Evolutionary conservation across 2,797 vertebrate species (phyloP).

Genomic region (Bufotes viridis): DNA sequence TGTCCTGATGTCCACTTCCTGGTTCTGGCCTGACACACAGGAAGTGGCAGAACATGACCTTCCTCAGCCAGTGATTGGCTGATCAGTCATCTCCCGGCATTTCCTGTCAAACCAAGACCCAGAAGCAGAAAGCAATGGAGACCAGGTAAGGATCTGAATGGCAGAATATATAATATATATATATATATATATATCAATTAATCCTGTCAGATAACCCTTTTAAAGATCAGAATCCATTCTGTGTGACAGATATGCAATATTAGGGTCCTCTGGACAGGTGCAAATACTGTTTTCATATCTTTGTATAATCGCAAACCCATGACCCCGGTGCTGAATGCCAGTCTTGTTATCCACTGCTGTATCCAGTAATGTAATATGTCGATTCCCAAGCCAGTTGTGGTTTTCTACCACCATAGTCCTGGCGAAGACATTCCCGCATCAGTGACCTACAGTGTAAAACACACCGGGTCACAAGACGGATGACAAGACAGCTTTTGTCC

Average conservation of each 20-base stretch:
- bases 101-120: no score
- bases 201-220: no score
- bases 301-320: neutral
- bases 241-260: neutral
- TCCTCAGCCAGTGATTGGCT: no score
- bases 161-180: no score
- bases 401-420: neutral
- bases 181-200: no score
- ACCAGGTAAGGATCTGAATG: no score
- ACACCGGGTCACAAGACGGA: neutral
- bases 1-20: no score
- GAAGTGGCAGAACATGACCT: no score
- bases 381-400: neutral
- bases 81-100: no score
- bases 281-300: neutral
- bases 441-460: neutral
- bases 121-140: no score
- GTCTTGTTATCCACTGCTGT: neutral
- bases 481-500: conserved; percentile 3
- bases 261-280: neutral
- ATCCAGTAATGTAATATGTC: neutral
- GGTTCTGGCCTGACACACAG: no score
- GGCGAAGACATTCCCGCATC: neutral
- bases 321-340: neutral
- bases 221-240: neutral